These are phyloP conservation scores for Drosophila kuntzei DNA, from an alignment of 2,888 invertebrate genomes.

Conservation along the genomic window DNA sequence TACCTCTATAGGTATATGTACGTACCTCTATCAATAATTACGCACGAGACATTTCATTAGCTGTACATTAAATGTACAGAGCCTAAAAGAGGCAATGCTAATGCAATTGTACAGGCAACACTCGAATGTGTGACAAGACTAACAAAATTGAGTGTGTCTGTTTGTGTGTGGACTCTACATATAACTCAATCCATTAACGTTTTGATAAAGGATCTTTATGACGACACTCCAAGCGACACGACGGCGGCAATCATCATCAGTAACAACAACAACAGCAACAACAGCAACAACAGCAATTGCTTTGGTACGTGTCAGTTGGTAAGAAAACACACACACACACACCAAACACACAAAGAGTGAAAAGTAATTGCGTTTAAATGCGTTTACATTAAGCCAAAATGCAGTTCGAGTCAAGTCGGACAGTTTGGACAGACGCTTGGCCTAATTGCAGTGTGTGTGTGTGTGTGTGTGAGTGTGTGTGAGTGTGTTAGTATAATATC, in stretches of 20 bases:
- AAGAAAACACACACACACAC: constrained; percentile 45
- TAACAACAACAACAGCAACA: constrained; percentile 51
- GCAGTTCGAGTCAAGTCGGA: constrained; percentile 50
- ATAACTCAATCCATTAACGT: constrained; percentile 83
- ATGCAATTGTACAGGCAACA: constrained; percentile 36
- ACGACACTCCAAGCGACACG: constrained; percentile 82
- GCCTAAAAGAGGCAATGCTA: constrained; percentile 19
- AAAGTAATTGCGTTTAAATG: constrained; percentile 82
- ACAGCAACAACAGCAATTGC: constrained; percentile 59
- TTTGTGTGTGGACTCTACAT: constrained; percentile 33
- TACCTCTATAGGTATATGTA: background rate
- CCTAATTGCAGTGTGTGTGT: constrained; percentile 62
- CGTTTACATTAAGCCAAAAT: constrained; percentile 78
- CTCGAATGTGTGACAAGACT: constrained; percentile 17
- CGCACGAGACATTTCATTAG: constrained; percentile 67
- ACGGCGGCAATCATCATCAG: constrained; percentile 78
- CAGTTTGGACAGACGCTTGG: constrained; percentile 49
- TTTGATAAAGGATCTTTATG: constrained; percentile 83
- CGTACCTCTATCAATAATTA: constrained; percentile 27
- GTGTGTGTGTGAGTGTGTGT: constrained; percentile 14
- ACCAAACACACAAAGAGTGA: constrained; percentile 52
- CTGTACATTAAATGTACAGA: constrained; percentile 61
- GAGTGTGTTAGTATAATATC: constrained; percentile 34
- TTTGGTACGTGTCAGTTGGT: constrained; percentile 72
- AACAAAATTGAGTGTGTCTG: constrained; percentile 15